Evolutionary conservation across 64 coral and sea anemone genomes (phyloP).

Genomic region (Hydrozoanthus tunicans): DNA sequence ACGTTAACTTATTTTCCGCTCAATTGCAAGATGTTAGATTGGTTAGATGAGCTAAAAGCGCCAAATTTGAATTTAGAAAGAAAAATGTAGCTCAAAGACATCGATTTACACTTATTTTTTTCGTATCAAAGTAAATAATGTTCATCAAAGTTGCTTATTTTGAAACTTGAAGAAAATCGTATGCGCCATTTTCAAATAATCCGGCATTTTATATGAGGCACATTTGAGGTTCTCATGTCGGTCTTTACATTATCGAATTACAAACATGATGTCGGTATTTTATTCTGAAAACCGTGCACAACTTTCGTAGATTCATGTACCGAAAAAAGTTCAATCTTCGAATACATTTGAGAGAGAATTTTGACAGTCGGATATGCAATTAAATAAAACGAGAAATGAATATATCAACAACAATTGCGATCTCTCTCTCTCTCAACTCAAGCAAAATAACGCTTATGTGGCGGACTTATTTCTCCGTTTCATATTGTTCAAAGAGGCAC

Average conservation of each 20-base stretch:
- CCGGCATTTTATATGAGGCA: slow-evolving; percentile 9
- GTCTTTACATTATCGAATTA: slow-evolving; percentile 30
- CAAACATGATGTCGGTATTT: slow-evolving; percentile 24
- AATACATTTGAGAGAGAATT: slow-evolving; percentile 1
- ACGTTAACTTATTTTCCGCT: slow-evolving; percentile 10
- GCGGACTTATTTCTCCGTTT: not conserved
- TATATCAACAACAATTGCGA: not conserved
- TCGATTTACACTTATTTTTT: slow-evolving; percentile 4
- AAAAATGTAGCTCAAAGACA: slow-evolving; percentile 18
- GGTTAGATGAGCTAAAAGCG: not conserved
- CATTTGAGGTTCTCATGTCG: not conserved
- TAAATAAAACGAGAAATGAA: not conserved
- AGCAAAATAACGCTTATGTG: not conserved
- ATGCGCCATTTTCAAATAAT: slow-evolving; percentile 31
- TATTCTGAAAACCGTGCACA: slow-evolving; percentile 5
- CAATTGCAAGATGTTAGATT: not conserved
- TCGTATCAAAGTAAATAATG: slow-evolving; percentile 3
- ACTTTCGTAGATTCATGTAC: slow-evolving; percentile 2
- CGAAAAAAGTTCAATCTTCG: not conserved
- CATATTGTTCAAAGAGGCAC: slow-evolving; percentile 12
- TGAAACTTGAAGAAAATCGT: slow-evolving; percentile 35
- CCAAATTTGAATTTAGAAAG: slow-evolving; percentile 46
- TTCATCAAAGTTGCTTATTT: slow-evolving; percentile 28
- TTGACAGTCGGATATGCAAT: not conserved
- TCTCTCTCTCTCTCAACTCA: not conserved